These are phyloP conservation scores for Nemotelus nigrinus DNA, from an alignment of 2,888 invertebrate genomes.

Conservation along the genomic window DNA sequence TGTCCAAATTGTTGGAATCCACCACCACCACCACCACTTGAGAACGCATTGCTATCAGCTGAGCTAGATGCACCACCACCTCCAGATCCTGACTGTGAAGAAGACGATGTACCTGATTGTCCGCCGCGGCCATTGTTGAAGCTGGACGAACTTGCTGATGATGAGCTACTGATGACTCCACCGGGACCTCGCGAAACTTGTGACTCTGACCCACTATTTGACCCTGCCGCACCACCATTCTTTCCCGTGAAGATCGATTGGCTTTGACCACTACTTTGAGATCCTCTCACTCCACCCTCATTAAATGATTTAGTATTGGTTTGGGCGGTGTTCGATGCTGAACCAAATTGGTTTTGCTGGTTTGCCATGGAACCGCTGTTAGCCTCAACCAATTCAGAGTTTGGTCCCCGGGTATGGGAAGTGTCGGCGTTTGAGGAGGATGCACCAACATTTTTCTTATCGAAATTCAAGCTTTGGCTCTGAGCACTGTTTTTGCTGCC, in stretches of 20 bases:
- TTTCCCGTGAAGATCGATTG: constrained; percentile 59
- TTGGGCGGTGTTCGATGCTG: constrained; percentile 58
- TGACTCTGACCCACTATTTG: constrained; percentile 57
- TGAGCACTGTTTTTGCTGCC: constrained; percentile 59
- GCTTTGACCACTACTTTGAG: constrained; percentile 58
- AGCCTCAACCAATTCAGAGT: constrained; percentile 55
- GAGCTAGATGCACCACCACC: constrained; percentile 49
- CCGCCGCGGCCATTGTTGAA: constrained; percentile 48
- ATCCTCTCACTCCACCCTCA: constrained; percentile 55
- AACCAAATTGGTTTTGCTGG: constrained; percentile 57
- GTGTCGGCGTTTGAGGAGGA: constrained; percentile 61
- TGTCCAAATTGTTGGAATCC: constrained; percentile 10
- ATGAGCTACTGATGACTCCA: constrained; percentile 58
- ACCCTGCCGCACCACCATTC: constrained; percentile 55
- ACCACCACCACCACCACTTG: constrained; percentile 3
- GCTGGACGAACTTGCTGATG: constrained; percentile 57
- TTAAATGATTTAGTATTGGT: constrained; percentile 57
- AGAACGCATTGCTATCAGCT: constrained; percentile 47
- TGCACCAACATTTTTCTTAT: constrained; percentile 57
- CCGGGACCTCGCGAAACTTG: constrained; percentile 56
- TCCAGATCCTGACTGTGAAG: constrained; percentile 49
- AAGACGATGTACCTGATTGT: constrained; percentile 45
- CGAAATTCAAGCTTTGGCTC: constrained; percentile 61
- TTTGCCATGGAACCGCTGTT: constrained; percentile 58
- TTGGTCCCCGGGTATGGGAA: constrained; percentile 52